Evolutionary conservation across 2,888 invertebrate species (phyloP).

Genomic region (Lithophane ornitopus): DNA sequence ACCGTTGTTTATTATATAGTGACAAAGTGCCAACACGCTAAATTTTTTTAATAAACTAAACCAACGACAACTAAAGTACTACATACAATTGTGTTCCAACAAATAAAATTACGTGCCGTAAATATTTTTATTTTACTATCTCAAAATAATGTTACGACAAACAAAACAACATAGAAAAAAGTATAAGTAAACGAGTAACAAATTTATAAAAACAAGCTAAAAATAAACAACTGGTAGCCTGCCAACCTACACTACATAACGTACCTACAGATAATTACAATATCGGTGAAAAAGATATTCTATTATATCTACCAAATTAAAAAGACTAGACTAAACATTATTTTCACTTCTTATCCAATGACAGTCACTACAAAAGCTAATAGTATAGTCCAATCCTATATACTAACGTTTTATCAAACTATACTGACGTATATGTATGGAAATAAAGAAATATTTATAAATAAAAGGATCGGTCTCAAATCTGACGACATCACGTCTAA

Average conservation of each 20-base stretch:
- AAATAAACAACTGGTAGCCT: background rate
- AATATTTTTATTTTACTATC: background rate
- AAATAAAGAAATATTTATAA: slow-evolving; percentile 18
- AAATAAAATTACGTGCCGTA: slow-evolving; percentile 1
- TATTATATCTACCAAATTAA: background rate
- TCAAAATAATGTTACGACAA: background rate
- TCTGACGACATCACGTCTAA: slow-evolving; percentile 42
- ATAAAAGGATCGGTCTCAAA: slow-evolving; percentile 31
- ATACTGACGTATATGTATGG: background rate
- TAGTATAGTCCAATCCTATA: background rate
- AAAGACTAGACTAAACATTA: background rate
- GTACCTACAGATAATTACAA: background rate
- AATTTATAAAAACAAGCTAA: background rate
- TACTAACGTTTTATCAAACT: background rate
- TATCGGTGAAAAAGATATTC: background rate
- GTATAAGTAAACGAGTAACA: background rate
- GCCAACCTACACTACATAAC: background rate
- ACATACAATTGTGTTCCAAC: background rate
- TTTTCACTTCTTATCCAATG: background rate
- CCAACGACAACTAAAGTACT: background rate
- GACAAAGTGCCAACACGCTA: background rate
- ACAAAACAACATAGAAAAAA: background rate
- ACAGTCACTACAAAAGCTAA: background rate
- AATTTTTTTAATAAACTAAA: background rate
- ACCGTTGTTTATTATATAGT: background rate